A percentile compares a stretch with the other conserved stretches of the same genome.
These are phyloP conservation scores for Pollenia labialis DNA, from an alignment of 2,888 invertebrate genomes.

Conservation along the genomic window DNA sequence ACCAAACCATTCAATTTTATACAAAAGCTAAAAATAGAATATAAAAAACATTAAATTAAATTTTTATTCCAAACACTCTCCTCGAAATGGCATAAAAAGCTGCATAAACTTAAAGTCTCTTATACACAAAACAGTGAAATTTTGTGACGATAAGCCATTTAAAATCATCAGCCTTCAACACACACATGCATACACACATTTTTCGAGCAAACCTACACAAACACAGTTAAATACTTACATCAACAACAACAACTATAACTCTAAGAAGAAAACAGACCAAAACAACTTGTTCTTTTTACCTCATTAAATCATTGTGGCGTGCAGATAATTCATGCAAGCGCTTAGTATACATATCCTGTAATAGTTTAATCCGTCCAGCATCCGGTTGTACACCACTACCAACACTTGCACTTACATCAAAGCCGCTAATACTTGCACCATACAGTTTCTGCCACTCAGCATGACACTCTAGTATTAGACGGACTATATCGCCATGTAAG, in stretches of 20 bases:
- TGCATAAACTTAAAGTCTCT: neutral
- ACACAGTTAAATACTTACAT: neutral
- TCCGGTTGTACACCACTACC: neutral
- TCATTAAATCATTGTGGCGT: conserved; percentile 55
- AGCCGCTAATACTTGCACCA: neutral
- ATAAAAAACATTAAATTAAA: neutral
- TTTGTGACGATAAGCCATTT: neutral
- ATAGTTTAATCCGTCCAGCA: conserved; percentile 3
- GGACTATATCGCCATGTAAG: conserved; percentile 43
- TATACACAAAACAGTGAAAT: neutral
- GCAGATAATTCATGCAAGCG: conserved; percentile 53
- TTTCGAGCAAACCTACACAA: neutral
- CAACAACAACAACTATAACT: neutral
- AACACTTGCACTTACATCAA: neutral
- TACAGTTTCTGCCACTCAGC: conserved; percentile 52
- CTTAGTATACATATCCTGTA: conserved; percentile 58
- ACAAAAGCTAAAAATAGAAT: conserved; percentile 48
- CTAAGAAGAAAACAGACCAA: neutral
- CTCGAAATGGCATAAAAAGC: neutral
- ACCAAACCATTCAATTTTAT: conserved; percentile 42
- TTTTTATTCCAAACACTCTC: neutral
- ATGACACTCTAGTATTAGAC: conserved; percentile 63
- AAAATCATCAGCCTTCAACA: too few species aligned
- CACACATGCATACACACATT: too few species aligned
- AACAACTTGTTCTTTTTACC: conserved; percentile 34